A percentile compares a stretch with the other conserved stretches of the same genome.
Conservation (phyloP, 2,113 vertebrate genomes). For the Chamaea fasciata region DNA sequence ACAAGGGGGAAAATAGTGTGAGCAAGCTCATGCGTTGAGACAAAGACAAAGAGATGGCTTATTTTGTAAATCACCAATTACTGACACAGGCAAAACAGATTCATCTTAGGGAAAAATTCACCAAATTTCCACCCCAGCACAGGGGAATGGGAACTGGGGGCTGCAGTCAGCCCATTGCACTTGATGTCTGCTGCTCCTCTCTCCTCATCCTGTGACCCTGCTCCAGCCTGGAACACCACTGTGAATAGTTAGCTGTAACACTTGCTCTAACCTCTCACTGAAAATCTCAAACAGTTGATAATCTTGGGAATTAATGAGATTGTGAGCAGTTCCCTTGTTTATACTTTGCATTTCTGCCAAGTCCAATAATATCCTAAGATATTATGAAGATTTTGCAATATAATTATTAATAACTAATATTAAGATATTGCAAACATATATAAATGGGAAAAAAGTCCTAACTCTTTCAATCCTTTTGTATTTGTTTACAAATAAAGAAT, state of each 20-base stretch:
- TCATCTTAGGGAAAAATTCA: background rate
- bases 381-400: background rate
- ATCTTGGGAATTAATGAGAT: background rate
- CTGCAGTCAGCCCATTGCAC: background rate
- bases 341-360: background rate
- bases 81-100: background rate
- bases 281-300: background rate
- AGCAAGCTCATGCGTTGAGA: background rate
- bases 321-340: background rate
- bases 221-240: background rate
- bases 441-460: fast-evolving
- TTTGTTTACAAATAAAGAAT: background rate
- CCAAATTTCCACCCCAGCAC: background rate
- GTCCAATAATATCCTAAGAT: background rate
- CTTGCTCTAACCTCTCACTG: background rate
- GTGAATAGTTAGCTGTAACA: background rate
- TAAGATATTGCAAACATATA: background rate
- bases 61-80: background rate
- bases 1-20: background rate
- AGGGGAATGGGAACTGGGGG: fast-evolving
- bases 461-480: background rate
- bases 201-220: background rate
- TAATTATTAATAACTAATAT: background rate
- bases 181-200: background rate
- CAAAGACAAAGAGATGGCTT: background rate